Evolutionary conservation across 2,797 vertebrate species (phyloP).

Genomic region (Champsocephalus esox): DNA sequence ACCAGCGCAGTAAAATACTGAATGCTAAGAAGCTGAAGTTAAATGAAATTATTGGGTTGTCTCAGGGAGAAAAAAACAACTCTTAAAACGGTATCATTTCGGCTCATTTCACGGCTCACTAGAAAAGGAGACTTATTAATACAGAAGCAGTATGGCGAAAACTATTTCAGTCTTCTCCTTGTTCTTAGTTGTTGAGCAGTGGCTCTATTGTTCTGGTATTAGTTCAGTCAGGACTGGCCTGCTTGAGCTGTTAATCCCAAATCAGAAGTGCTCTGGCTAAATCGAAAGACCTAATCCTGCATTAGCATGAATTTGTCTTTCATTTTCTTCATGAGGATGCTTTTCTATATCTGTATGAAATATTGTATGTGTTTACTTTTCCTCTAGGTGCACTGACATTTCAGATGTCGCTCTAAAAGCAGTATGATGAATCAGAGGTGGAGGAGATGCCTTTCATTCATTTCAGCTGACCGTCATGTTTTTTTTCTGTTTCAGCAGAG

Average conservation of each 20-base stretch:
- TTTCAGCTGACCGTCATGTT: conserved; percentile 51
- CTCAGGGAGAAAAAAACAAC: conserved; percentile 30
- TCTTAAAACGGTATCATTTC: conserved; percentile 74
- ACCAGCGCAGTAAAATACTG: conserved; percentile 65
- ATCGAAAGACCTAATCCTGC: conserved; percentile 75
- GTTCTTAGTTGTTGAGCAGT: conserved; percentile 63
- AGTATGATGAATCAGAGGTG: conserved; percentile 45
- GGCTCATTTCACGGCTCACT: conserved; percentile 76
- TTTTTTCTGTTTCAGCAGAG: conserved; percentile 72
- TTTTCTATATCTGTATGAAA: conserved; percentile 44
- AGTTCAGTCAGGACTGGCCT: conserved; percentile 67
- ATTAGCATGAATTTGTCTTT: conserved; percentile 72
- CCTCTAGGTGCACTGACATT: conserved; percentile 40
- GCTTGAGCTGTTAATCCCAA: conserved; percentile 75
- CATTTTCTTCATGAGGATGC: conserved; percentile 59
- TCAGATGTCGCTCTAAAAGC: conserved; percentile 24
- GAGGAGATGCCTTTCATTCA: conserved; percentile 26
- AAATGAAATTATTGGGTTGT: conserved; percentile 75
- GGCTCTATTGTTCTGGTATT: conserved; percentile 75
- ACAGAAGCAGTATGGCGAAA: conserved; percentile 54
- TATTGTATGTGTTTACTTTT: conserved; percentile 24
- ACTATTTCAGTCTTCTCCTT: conserved; percentile 72
- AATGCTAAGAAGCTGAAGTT: conserved; percentile 57
- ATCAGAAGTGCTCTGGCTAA: conserved; percentile 68
- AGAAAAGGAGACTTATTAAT: conserved; percentile 72